Evolutionary conservation across 2,113 vertebrate genomes (phyloP), one percentile per base, ranked within the genome.

Genomic region (Sardina pilchardus): DNA sequence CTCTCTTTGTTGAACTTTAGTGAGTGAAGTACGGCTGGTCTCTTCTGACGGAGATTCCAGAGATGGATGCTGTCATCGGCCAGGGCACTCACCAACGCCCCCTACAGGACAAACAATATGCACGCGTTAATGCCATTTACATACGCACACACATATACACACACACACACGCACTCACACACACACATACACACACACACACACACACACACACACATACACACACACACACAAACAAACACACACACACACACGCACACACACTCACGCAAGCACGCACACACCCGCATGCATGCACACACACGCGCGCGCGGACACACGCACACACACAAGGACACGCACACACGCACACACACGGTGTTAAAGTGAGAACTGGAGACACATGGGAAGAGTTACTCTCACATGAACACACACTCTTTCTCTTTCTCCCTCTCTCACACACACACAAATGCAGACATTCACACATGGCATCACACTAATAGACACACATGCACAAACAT

Each of bases 1-100:
- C 98, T 97, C 96, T 99, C 98, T 95, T 94, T 95, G 95, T 96
- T 99, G 94, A 99, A 99, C 94, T 99, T 99, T 81, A 99, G 96
- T 0, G 98, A 99, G 92, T 99, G 98, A 85, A 99, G 95, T 90
- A 99, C 96, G 88, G 98, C 98, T 63, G 98, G 98, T 93, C 98
- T 97, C 94, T 99, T 99, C 92, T 99, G 98, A 94, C 98, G 97
- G 90, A 99, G 95, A 93, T 99, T 99, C 98, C 98, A 99, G 90
- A 99, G 93, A 91, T 99, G 98, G 90, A 99, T 94, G n/a, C 95
- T 99, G 92, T 99, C 98, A 87, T 99, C 98, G 86, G 98, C 96
- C 96, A 99, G 96, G 95, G 97, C 98, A 88, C 98, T 99, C 95
- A 99, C 98, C 91, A 99, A 96, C 85, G 98, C 98, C 94, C 98